Evolutionary conservation across 2,113 vertebrate species (phyloP).

Genomic region (Abramis brama): DNA sequence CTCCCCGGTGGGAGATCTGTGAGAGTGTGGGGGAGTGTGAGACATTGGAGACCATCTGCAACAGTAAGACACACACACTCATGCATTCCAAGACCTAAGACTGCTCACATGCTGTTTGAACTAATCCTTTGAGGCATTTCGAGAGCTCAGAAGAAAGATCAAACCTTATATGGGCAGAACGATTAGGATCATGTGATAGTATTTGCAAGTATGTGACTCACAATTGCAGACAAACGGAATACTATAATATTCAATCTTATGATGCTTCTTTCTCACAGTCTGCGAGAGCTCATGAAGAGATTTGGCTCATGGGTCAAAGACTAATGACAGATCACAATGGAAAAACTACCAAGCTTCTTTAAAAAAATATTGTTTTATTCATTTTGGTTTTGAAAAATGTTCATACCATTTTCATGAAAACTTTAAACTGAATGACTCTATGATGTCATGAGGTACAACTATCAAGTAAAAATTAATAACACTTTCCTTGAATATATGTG

Average conservation of each 20-base stretch:
- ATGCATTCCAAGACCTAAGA: conserved; percentile 22
- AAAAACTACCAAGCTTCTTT: background rate
- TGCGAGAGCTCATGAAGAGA: background rate
- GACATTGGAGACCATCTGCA: conserved; percentile 79
- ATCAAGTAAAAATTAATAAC: background rate
- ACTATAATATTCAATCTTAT: conserved; percentile 10
- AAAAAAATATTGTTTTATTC: background rate
- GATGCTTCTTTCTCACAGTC: background rate
- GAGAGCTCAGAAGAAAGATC: conserved; percentile 20
- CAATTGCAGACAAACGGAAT: conserved; percentile 17
- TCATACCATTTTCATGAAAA: background rate
- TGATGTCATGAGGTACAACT: background rate
- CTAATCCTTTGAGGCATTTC: conserved; percentile 42
- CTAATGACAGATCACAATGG: background rate
- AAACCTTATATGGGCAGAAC: conserved; percentile 39
- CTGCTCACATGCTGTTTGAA: conserved; percentile 31
- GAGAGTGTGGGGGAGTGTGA: conserved; percentile 92
- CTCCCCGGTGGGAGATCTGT: conserved; percentile 89
- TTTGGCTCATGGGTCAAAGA: background rate
- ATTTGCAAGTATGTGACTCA: conserved; percentile 34
- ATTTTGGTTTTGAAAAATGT: background rate
- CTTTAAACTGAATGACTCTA: background rate
- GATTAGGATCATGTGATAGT: conserved; percentile 31
- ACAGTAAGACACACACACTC: conserved; percentile 13
- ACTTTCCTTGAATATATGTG: background rate